Evolutionary conservation across 2,888 invertebrate species (phyloP), one percentile per base, ranked within the genome.

Genomic region (Morpho achilles): DNA sequence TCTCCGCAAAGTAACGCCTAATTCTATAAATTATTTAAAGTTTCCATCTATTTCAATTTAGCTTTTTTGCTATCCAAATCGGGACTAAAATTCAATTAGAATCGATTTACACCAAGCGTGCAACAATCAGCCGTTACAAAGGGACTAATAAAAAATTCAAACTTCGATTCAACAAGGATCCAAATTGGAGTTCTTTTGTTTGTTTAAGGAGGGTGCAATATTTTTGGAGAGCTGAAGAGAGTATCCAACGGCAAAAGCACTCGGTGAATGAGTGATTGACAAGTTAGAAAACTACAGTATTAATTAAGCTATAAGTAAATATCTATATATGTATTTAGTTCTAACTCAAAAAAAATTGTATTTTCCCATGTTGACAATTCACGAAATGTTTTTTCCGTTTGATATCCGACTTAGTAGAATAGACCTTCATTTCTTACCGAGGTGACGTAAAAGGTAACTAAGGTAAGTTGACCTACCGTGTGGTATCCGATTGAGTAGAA

Each of bases 171-270:
- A 59, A 58, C 58, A 54, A 63, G 48, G 61, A 66, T 67, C 65
- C 66, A 66, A 68, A 67, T 68, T 54, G 54, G 54, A 66, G 61
- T 65, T 59, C 60, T 66, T 67, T 68, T 68, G 68, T 68, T 68
- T 68, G 60, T 62, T 61, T 43, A 59, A 61, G 56, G 59, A 56
- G 68, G 68, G 66, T 64, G 66, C 45, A 49, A 63, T 59, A 63
- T 61, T 65, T 64, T 60, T 42, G 32, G 46, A 48, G 54, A 54
- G 48, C 23, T 48, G 47, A 51, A 44, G 52, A 32, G 53, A 53
- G 46, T 53, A 53, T 47, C 46, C 22, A 41, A 41, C 40, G 45
- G n/a, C 44, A 16, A 46, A 46, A 10, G 32, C 46, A 46, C 46
- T 41, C 8, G 45, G 40, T 41, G 53, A 53, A 46, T 53, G 46